Conservation (phyloP, 1,140 invertebrate species). For the Hycleus phaleratus region DNA sequence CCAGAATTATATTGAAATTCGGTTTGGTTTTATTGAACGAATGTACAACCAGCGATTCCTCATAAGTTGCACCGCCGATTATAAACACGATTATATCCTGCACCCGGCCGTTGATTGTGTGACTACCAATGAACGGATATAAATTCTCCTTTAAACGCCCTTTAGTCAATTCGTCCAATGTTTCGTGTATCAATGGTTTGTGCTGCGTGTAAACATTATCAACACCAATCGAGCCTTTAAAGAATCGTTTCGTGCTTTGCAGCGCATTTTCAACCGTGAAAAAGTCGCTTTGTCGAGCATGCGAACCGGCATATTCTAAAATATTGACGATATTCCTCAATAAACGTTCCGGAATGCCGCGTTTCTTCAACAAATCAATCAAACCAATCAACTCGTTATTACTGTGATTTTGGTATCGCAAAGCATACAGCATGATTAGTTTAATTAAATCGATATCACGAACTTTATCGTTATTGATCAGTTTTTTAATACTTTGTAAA, state of each 20-base stretch:
- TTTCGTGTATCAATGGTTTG: constrained; percentile 75
- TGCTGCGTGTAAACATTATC: constrained; percentile 98
- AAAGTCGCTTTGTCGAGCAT: constrained; percentile 70
- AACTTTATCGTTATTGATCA: constrained; percentile 46
- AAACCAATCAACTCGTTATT: constrained; percentile 76
- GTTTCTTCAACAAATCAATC: constrained; percentile 63
- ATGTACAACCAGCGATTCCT: constrained; percentile 85
- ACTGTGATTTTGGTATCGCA: constrained; percentile 85
- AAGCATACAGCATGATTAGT: constrained; percentile 86
- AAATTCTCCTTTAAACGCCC: constrained; percentile 73
- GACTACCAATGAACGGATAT: constrained; percentile 73
- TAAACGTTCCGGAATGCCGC: constrained; percentile 53
- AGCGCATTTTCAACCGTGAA: constrained; percentile 81
- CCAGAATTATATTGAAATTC: constrained; percentile 74
- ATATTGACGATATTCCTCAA: constrained; percentile 59
- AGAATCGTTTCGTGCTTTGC: constrained; percentile 84
- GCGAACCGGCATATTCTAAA: constrained; percentile 73
- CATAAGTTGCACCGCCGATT: constrained; percentile 94
- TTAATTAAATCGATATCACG: constrained; percentile 74
- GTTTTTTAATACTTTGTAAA: constrained; percentile 35
- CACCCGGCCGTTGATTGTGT: constrained; percentile 49
- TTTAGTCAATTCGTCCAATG: constrained; percentile 81
- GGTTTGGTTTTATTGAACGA: constrained; percentile 68
- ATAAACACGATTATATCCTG: constrained; percentile 93
- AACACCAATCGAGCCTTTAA: constrained; percentile 86